phyloP scores from a whole-genome alignment of 2,888 invertebrate genomes.

The Scelioninae gen. 1 region DNA sequence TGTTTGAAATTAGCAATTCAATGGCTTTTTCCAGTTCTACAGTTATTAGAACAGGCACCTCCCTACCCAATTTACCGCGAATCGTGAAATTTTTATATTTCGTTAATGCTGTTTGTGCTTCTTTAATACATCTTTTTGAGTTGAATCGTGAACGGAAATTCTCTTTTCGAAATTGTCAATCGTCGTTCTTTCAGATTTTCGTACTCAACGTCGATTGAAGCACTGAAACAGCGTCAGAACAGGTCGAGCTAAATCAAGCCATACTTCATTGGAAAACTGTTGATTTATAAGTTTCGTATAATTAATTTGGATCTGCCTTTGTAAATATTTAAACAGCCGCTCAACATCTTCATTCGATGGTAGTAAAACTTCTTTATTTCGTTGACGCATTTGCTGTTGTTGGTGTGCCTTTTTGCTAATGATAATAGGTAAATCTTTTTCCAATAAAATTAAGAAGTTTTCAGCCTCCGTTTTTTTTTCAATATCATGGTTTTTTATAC shows the following conservation, averaged over 20 bases:
- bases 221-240: conserved; percentile 50
- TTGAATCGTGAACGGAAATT: neutral
- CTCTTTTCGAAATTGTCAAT: conserved; percentile 57
- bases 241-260: conserved; percentile 35
- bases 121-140: neutral
- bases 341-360: too few relatives aligned
- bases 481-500: too few relatives aligned
- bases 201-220: conserved; percentile 71
- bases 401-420: conserved; percentile 11
- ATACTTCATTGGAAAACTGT: too few relatives aligned
- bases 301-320: too few relatives aligned
- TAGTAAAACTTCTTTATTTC: too few relatives aligned
- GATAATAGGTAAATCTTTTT: conserved; percentile 20
- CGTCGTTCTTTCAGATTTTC: conserved; percentile 64
- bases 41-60: conserved; percentile 26
- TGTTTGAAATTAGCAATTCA: conserved; percentile 43
- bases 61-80: conserved; percentile 57
- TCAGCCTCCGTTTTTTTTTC: too few relatives aligned
- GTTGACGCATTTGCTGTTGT: too few relatives aligned
- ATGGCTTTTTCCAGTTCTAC: conserved; percentile 7
- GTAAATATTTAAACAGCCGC: too few relatives aligned
- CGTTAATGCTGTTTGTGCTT: conserved; percentile 15
- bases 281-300: too few relatives aligned
- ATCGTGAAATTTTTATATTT: conserved; percentile 58
- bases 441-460: too few relatives aligned